These are phyloP conservation scores for Holothuria leucospilota DNA, from an alignment of 53 echinoderm and acorn worm genomes.

Conservation along the genomic window DNA sequence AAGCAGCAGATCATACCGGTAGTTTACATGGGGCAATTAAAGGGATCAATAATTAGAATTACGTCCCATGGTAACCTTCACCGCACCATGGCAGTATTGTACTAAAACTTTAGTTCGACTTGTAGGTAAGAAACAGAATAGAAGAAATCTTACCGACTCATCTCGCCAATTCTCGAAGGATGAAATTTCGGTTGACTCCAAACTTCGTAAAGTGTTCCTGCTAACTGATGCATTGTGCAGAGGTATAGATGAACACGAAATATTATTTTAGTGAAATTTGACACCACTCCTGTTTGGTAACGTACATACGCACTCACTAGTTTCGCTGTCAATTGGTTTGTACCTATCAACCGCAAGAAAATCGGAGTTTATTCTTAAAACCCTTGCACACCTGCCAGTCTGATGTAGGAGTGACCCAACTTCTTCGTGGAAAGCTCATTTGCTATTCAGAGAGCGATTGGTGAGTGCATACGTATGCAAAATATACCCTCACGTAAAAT, in stretches of 20 bases:
- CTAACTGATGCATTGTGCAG: conserved; percentile 36
- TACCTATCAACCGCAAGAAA: neutral
- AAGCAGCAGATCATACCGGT: too few species aligned
- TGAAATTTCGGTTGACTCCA: conserved; percentile 48
- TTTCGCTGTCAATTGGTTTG: neutral
- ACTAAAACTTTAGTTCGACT: too few species aligned
- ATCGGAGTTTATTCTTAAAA: neutral
- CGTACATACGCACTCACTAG: too few species aligned
- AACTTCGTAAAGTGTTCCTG: conserved; percentile 42
- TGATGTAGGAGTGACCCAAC: conserved; percentile 6
- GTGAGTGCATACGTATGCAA: too few species aligned
- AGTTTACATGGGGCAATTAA: too few species aligned
- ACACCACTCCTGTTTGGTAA: neutral
- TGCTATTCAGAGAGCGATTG: too few species aligned
- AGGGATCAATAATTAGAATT: too few species aligned
- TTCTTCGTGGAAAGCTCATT: too few species aligned
- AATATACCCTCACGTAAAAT: too few species aligned
- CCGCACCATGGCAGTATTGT: too few species aligned
- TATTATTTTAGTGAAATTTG: neutral
- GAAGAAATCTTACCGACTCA: conserved; percentile 23
- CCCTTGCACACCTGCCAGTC: neutral
- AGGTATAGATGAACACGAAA: neutral
- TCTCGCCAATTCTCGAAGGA: conserved; percentile 33
- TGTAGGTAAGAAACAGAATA: too few species aligned
- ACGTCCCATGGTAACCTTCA: too few species aligned